These are phyloP conservation scores for Euzophera pinguis DNA, from an alignment of 2,888 invertebrate species.

Conservation along the genomic window DNA sequence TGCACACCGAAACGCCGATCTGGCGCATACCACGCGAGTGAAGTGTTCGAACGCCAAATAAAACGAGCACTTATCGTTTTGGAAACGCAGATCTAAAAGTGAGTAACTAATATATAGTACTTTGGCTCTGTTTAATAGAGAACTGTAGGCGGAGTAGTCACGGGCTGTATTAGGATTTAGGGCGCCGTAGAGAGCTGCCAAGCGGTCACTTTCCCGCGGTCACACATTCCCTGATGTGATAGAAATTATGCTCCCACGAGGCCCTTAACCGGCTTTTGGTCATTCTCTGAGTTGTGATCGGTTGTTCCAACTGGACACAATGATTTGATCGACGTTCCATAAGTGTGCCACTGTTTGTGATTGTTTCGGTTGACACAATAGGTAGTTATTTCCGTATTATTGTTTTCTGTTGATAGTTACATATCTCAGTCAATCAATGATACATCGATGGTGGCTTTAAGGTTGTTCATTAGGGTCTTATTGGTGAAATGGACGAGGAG, in stretches of 20 bases:
- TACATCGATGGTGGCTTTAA: not conserved
- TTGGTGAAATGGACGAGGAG: not conserved
- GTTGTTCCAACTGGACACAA: not conserved
- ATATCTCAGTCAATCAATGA: not conserved
- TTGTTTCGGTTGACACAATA: conserved; percentile 1
- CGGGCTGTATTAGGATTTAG: not conserved
- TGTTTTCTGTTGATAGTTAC: not conserved
- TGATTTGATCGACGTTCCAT: conserved; percentile 5
- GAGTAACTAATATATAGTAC: conserved; percentile 24
- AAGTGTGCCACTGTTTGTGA: conserved; percentile 8
- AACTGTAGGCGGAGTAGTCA: not conserved
- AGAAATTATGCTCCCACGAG: not conserved
- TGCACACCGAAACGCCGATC: conserved; percentile 58
- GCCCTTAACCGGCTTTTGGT: not conserved
- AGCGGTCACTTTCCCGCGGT: conserved; percentile 12
- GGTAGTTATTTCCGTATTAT: conserved; percentile 1
- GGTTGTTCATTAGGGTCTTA: not conserved
- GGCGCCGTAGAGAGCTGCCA: conserved; percentile 9
- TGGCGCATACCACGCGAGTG: conserved; percentile 58
- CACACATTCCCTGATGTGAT: conserved; percentile 14
- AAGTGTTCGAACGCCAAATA: conserved; percentile 29
- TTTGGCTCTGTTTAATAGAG: not conserved
- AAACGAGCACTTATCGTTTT: conserved; percentile 24
- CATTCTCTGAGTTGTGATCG: not conserved
- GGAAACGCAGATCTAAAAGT: conserved; percentile 23